Conservation (phyloP, 2,888 invertebrate genomes). For the Tetheella fluctuosa region DNA sequence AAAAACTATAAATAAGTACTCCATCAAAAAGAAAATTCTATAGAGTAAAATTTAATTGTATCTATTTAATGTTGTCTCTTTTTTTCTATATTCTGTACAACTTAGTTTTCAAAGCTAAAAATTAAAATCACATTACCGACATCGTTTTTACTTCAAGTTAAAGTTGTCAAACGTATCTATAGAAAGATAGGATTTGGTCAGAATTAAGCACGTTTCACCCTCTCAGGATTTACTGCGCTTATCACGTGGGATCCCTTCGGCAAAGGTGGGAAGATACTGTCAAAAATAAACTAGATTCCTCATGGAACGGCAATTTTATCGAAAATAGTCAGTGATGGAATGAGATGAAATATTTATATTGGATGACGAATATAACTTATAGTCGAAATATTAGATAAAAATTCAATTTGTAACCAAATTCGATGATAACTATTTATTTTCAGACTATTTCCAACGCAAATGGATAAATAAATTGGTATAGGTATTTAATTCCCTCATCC, state of each 20-base stretch:
- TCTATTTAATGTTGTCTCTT: no score
- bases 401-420: background rate
- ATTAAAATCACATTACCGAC: background rate
- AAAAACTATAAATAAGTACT: no score
- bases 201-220: conserved; percentile 29
- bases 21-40: no score
- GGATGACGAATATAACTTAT: conserved; percentile 5
- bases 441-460: background rate
- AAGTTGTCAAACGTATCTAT: conserved; percentile 21
- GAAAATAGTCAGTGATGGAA: conserved; percentile 21
- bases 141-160: background rate
- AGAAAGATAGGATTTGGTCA: conserved; percentile 29
- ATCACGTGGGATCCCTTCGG: conserved; percentile 31
- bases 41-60: no score
- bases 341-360: background rate
- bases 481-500: no score
- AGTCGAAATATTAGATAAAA: background rate
- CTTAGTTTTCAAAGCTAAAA: background rate
- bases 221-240: conserved; percentile 35
- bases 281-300: conserved; percentile 34
- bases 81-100: background rate
- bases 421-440: background rate
- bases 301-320: conserved; percentile 23
- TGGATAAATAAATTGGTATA: no score
- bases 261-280: conserved; percentile 35